phyloP scores from a whole-genome alignment of 2,888 invertebrate genomes.

The Syrista parreyssii region DNA sequence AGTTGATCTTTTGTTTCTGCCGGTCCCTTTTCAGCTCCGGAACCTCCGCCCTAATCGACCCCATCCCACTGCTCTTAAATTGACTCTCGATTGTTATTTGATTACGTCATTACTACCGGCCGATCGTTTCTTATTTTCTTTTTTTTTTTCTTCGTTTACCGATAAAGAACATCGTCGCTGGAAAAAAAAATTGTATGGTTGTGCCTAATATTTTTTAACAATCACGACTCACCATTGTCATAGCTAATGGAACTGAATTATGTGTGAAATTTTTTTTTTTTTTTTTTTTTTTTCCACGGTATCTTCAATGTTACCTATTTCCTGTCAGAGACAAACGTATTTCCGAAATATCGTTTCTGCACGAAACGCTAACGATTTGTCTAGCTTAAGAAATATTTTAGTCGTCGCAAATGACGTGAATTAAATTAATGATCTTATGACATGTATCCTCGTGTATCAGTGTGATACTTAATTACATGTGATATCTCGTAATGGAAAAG shows the following conservation, averaged over 20 bases:
- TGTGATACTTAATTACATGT: background rate
- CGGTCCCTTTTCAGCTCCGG: conserved; percentile 13
- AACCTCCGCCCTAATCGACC: conserved; percentile 30
- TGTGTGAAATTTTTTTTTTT: background rate
- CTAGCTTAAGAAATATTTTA: background rate
- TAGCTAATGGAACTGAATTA: background rate
- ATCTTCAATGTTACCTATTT: background rate
- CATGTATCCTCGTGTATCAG: background rate
- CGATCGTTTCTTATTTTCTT: conserved; percentile 14
- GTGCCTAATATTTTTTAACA: background rate
- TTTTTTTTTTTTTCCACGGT: background rate
- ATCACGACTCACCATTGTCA: background rate
- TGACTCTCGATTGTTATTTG: conserved; percentile 36
- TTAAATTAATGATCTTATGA: background rate
- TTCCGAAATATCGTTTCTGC: background rate
- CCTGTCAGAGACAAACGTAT: background rate
- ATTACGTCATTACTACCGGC: conserved; percentile 26
- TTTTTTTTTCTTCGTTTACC: background rate
- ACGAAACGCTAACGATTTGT: background rate
- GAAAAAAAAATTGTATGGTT: background rate
- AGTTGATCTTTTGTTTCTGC: conserved; percentile 28
- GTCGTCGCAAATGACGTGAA: background rate
- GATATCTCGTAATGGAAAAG: background rate
- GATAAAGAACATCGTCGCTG: background rate
- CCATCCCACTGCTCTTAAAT: conserved; percentile 26